Base-by-base conservation (phyloP, 1,140 invertebrate species). In the Antheraea pernyi region DNA sequence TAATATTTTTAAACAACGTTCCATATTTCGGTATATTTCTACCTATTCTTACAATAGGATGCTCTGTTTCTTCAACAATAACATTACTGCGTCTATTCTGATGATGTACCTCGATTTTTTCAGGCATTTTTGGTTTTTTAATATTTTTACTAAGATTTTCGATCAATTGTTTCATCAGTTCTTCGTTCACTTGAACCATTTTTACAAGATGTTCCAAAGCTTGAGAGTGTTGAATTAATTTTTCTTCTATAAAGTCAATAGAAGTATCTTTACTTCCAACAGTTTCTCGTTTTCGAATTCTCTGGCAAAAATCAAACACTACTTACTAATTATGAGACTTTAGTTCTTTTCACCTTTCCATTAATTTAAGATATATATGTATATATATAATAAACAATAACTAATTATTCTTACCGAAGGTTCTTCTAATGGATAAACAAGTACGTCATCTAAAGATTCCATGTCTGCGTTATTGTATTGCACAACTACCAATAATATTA, bases 191-290 rank as follows among this genome's bases (percentile, higher is more conserved):
- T 61, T 81, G 64, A 13, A 77, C 68, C n/a, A 78, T 61, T 72
- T 80, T 79, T 8, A 86, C 18, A 19, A 89, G 64, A 66, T 86
- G 72, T 62, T 86, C 82, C 65, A 89, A 70, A 0, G 85, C 85
- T 76, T 87, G 79, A n/a, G 76, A 78, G 59, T 88, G 84, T 59
- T 85, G 76, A 42, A 82, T 76, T 37, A 88, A 68, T 65, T 85
- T 85, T 0, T 89, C 82, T 76, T 86, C 87, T 42, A 88, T 73
- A 69, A 87, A 88, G 1, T 80, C 30, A 48, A 22, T 78, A 65
- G 46, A 53, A 69, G 67, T 69, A 66, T 69, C 69, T 61, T 30
- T 53, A 53, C 46, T 8, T 42, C 39, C 39, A 11, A 36, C 46
- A 36, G 68, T 69, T 69, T 85, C 76, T 37, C 83, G 82, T 65